phyloP scores from a whole-genome alignment of 1,140 invertebrate genomes.

The Drosophila sp. region DNA sequence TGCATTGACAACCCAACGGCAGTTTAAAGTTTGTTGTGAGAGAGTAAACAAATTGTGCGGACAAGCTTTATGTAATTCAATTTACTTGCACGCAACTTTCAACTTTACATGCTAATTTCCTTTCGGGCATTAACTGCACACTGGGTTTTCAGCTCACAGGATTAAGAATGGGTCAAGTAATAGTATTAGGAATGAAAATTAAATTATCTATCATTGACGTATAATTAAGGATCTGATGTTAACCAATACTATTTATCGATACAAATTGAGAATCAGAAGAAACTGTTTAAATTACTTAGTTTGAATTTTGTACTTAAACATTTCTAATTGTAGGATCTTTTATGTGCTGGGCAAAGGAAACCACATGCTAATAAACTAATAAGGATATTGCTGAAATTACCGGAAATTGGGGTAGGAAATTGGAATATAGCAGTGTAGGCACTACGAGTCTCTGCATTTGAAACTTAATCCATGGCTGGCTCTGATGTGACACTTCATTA shows the following conservation, averaged over 20 bases:
- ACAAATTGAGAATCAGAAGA: no score
- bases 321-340: conserved; percentile 9
- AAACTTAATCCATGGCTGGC: conserved; percentile 53
- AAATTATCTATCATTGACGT: neutral
- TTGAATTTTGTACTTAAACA: conserved; percentile 5
- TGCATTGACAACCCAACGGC: conserved; percentile 67
- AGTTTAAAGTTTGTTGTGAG: conserved; percentile 81
- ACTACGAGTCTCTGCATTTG: conserved; percentile 29
- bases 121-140: conserved; percentile 22
- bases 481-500: conserved; percentile 48
- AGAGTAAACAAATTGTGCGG: conserved; percentile 77
- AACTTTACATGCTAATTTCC: conserved; percentile 52
- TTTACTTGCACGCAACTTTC: conserved; percentile 79
- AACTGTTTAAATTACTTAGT: no score
- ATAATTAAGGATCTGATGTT: no score
- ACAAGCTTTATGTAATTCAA: conserved; percentile 78
- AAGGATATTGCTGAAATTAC: conserved; percentile 28
- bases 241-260: no score
- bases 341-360: neutral
- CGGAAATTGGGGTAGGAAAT: conserved; percentile 4
- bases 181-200: neutral
- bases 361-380: conserved; percentile 70
- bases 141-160: conserved; percentile 13
- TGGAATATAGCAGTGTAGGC: neutral
- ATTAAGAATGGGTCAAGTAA: conserved; percentile 27